Conservation (phyloP, 1,140 invertebrate genomes). For the Streblospio benedicti region DNA sequence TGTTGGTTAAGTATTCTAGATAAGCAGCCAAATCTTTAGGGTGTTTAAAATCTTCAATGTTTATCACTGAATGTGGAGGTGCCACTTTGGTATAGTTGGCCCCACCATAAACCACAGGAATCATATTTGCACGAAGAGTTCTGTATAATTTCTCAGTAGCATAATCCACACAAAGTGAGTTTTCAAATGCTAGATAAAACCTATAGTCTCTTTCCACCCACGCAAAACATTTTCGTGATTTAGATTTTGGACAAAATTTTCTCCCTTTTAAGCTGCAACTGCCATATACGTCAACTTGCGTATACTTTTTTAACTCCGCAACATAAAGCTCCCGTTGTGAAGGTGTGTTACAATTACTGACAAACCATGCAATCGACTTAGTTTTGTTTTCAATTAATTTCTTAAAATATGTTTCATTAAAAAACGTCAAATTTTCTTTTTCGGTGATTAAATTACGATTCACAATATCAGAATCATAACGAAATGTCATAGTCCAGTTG, state of each 20-base stretch:
- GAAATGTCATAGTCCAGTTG: too few relatives aligned
- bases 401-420: too few relatives aligned
- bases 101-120: constrained; percentile 49
- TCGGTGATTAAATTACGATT: too few relatives aligned
- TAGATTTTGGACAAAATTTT: too few relatives aligned
- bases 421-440: too few relatives aligned
- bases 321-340: constrained; percentile 54
- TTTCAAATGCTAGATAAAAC: constrained; percentile 86
- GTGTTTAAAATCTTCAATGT: constrained; percentile 37
- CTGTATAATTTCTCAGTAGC: constrained; percentile 53
- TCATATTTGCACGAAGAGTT: constrained; percentile 28
- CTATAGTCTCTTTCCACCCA: too few relatives aligned
- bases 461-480: too few relatives aligned
- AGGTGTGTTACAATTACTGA: constrained; percentile 52
- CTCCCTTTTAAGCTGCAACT: too few relatives aligned
- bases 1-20: constrained; percentile 58
- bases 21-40: constrained; percentile 36
- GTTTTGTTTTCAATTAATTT: too few relatives aligned
- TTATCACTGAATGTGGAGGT: constrained; percentile 41
- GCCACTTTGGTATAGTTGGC: constrained; percentile 33
- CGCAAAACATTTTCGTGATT: too few relatives aligned
- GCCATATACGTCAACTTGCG: constrained; percentile 64
- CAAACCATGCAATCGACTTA: constrained; percentile 48
- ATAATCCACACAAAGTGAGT: constrained; percentile 48
- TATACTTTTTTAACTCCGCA: constrained; percentile 49